Evolutionary conservation across 2,113 vertebrate species (phyloP).

Genomic region (Hoplias malabaricus): DNA sequence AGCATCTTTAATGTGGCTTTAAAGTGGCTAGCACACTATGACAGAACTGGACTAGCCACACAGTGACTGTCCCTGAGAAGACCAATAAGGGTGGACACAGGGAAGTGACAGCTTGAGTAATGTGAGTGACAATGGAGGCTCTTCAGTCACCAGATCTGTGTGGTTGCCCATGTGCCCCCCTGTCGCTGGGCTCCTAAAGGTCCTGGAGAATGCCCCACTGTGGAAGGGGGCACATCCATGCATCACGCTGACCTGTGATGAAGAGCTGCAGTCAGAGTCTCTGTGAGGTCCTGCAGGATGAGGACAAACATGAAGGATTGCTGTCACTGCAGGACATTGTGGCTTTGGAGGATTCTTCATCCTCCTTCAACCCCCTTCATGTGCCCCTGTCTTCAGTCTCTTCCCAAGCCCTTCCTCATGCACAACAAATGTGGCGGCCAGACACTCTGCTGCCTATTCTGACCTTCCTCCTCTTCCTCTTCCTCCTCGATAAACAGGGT

Average conservation of each 20-base stretch:
- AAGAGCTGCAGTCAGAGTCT: constrained; percentile 65
- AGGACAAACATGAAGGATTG: constrained; percentile 64
- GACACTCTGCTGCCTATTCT: neutral
- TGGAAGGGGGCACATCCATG: constrained; percentile 56
- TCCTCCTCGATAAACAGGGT: neutral
- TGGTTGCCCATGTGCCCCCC: neutral
- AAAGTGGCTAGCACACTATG: too few relatives aligned
- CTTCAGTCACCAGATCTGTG: constrained; percentile 28
- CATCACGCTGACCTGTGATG: constrained; percentile 74
- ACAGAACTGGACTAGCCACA: neutral
- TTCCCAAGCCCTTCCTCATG: constrained; percentile 8
- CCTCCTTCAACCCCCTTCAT: neutral
- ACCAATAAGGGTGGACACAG: neutral
- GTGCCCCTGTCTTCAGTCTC: neutral
- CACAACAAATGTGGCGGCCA: constrained; percentile 33
- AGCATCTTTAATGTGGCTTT: too few relatives aligned
- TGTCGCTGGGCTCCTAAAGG: constrained; percentile 53
- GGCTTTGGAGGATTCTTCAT: constrained; percentile 34
- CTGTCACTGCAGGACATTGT: constrained; percentile 40
- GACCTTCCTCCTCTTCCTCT: constrained; percentile 6
- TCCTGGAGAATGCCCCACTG: constrained; percentile 45
- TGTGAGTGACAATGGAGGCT: constrained; percentile 2
- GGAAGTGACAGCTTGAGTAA: neutral
- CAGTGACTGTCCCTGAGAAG: neutral
- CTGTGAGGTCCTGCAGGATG: constrained; percentile 53